These are phyloP conservation scores for Leistus spinibarbis DNA, from an alignment of 2,888 invertebrate species.

Conservation along the genomic window DNA sequence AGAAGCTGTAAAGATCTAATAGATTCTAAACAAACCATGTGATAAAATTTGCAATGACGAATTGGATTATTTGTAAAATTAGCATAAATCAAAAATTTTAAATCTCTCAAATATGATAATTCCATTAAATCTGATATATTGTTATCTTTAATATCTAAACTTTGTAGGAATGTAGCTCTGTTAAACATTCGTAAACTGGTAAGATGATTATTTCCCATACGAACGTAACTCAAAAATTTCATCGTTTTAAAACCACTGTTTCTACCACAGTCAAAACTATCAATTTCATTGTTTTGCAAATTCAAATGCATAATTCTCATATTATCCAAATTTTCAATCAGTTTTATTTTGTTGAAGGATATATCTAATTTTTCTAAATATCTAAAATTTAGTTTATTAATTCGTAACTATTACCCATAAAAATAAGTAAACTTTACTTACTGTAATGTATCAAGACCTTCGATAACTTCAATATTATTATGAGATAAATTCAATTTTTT, in stretches of 20 bases:
- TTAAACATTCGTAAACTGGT: conserved; percentile 62
- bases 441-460: conserved; percentile 62
- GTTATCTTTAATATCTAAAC: conserved; percentile 53
- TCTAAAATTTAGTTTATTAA: conserved; percentile 52
- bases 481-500: conserved; percentile 65
- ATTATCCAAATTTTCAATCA: conserved; percentile 63
- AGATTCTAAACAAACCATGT: conserved; percentile 51
- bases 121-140: conserved; percentile 53
- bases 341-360: conserved; percentile 65
- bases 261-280: conserved; percentile 51
- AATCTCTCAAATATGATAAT: conserved; percentile 50
- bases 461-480: conserved; percentile 64
- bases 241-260: conserved; percentile 61
- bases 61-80: conserved; percentile 53
- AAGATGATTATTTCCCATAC: conserved; percentile 63
- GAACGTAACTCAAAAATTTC: conserved; percentile 60
- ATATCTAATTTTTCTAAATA: conserved; percentile 65
- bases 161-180: conserved; percentile 51
- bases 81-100: conserved; percentile 50
- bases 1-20: conserved; percentile 52
- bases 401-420: neutral
- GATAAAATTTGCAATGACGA: conserved; percentile 52
- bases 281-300: conserved; percentile 47
- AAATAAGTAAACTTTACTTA: conserved; percentile 45
- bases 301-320: conserved; percentile 56